Evolutionary conservation across 2,797 vertebrate species (phyloP), one percentile per base, ranked within the genome.

Genomic region (Sciurus carolinensis): DNA sequence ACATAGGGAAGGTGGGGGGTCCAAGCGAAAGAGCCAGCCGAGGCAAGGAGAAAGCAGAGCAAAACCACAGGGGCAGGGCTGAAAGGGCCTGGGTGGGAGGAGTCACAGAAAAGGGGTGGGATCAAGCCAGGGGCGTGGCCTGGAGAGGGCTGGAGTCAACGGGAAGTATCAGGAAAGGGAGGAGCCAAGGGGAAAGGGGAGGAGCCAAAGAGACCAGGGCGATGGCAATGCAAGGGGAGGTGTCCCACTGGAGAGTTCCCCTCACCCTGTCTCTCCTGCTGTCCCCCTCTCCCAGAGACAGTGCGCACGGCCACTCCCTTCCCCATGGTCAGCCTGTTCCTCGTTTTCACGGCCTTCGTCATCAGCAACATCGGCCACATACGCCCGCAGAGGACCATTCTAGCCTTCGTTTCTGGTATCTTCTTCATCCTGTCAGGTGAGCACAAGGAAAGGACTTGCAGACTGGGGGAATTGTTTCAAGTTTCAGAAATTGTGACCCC

Each of bases 351-450:
- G 0, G 99, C 99, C 97, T 99, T 99, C 57, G 99, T 99, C 98
- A 99, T 99, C 98, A 99, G 99, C 98, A 99, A 99, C 98, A 99
- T 99, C 15, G 99, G 99, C 77, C 99, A 99, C 98, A 99, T 99
- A 98, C 99, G 99, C 77, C 99, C 99, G 0, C 99, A 99, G 98
- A 99, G 99, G 90, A 99, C 99, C 98, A 99, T 99, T 97, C 98
- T 99, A 97, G 99, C 99, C 96, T 99, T 99, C 96, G 99, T 99
- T 79, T 99, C 99, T 1, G 99, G 99, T 94, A 99, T 99, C 98
- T 99, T 99, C 98, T 99, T 99, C 98, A 99, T 99, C 97, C 99
- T 99, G 30, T 99, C 99, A 88, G 99, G 99, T 99, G 97, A 98
- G 98, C 72, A 47, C 30, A 12, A 64, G 59, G 76, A 22, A 66